Conservation (phyloP, 2,797 vertebrate species). For the Oceanodroma leucorhoa region DNA sequence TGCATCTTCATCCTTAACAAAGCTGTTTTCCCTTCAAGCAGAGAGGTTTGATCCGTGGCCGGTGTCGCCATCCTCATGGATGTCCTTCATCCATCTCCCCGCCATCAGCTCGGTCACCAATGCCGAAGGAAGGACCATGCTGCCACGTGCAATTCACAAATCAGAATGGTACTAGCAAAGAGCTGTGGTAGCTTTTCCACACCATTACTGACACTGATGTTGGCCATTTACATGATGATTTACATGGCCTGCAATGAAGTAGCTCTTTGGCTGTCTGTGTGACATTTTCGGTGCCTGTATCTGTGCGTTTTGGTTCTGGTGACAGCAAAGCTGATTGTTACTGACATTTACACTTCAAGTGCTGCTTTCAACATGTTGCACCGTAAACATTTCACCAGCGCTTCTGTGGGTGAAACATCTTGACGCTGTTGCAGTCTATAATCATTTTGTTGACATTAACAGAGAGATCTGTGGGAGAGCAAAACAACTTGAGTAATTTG, state of each 20-base stretch:
- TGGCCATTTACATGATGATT: not conserved
- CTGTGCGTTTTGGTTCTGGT: not conserved
- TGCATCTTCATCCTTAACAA: not conserved
- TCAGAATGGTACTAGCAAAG: not conserved
- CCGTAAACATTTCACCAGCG: conserved; percentile 3
- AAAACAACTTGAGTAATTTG: conserved; percentile 47
- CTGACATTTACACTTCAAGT: conserved; percentile 54
- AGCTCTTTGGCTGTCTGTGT: not conserved
- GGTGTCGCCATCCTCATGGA: not conserved
- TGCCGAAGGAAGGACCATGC: not conserved
- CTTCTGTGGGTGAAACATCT: conserved; percentile 49
- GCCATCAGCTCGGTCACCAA: fast-evolving
- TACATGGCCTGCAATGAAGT: not conserved
- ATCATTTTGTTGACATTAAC: conserved; percentile 62
- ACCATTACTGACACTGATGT: not conserved
- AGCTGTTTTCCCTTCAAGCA: not conserved
- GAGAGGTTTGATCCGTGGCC: not conserved
- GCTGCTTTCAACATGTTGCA: not conserved
- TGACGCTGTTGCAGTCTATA: conserved; percentile 26
- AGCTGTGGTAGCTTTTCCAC: not conserved
- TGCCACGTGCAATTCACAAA: fast-evolving
- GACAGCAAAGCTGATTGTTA: not conserved
- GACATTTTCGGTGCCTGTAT: not conserved
- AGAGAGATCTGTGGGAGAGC: conserved; percentile 6
- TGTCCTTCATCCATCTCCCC: not conserved